These are phyloP conservation scores for Rhynchophorus ferrugineus DNA, from an alignment of 1,140 invertebrate genomes.

Conservation along the genomic window DNA sequence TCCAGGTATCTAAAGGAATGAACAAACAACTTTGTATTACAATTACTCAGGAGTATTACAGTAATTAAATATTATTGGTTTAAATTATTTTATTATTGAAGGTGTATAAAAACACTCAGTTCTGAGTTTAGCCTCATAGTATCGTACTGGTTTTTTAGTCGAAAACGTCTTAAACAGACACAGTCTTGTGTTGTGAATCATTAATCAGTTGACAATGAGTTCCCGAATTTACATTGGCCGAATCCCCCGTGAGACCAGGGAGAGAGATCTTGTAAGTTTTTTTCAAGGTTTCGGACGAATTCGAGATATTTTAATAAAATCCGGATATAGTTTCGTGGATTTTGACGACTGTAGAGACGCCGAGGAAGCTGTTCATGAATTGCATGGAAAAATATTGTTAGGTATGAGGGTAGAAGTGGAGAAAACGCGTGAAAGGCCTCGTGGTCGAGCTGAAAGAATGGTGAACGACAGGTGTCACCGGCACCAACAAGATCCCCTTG, in stretches of 20 bases:
- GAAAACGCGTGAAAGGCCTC: conserved; percentile 64
- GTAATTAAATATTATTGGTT: too few species aligned
- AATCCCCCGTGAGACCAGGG: conserved; percentile 20
- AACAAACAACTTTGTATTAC: too few species aligned
- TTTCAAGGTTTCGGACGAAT: conserved; percentile 20
- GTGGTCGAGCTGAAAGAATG: conserved; percentile 45
- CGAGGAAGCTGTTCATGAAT: conserved; percentile 94
- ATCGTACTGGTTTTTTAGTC: too few species aligned
- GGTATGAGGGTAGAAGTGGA: conserved; percentile 85
- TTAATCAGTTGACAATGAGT: conserved; percentile 12
- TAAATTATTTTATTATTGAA: too few species aligned
- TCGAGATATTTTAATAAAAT: conserved; percentile 19
- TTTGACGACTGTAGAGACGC: conserved; percentile 97
- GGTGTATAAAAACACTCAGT: too few species aligned
- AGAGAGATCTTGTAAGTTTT: conserved; percentile 19
- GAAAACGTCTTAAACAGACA: too few species aligned
- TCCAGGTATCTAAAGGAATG: too few species aligned
- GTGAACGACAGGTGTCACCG: not conserved
- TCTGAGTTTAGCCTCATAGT: too few species aligned
- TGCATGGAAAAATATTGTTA: conserved; percentile 93
- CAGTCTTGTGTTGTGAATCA: not conserved
- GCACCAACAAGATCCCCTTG: conserved; percentile 59
- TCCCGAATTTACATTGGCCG: conserved; percentile 20
- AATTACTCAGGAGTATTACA: too few species aligned
- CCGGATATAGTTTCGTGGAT: conserved; percentile 97